Evolutionary conservation across 35 echinoderm and acorn worm species (phyloP).

Genomic region (Ophioderma brevispina): DNA sequence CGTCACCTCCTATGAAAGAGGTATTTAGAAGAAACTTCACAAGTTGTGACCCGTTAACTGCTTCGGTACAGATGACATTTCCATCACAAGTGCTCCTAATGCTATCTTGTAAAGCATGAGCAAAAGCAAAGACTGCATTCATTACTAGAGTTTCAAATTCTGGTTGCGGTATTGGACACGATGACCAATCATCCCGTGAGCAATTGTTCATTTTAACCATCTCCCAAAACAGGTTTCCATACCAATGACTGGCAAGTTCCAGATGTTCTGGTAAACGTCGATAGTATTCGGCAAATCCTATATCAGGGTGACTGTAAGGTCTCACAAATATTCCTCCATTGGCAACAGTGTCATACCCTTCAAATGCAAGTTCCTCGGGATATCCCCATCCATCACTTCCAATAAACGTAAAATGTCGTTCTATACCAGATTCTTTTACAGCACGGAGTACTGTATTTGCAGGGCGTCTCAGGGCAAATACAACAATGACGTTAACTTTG

Average conservation of each 20-base stretch:
- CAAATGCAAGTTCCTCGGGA: neutral
- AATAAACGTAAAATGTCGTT: constrained; percentile 8
- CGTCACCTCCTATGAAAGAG: constrained; percentile 1
- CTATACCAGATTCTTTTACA: neutral
- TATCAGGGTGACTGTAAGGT: neutral
- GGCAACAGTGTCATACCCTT: neutral
- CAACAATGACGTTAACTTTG: constrained; percentile 8
- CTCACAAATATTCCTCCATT: neutral
- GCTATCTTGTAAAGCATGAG: neutral
- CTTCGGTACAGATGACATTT: neutral
- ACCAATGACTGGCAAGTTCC: neutral
- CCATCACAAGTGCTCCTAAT: neutral
- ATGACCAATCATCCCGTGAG: neutral
- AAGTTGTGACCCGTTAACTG: neutral
- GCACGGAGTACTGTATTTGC: constrained; percentile 7
- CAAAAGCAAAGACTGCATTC: constrained; percentile 28
- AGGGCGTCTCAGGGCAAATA: constrained; percentile 8
- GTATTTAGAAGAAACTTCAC: neutral
- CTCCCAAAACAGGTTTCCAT: neutral
- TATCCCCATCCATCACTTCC: constrained; percentile 45
- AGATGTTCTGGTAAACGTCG: neutral
- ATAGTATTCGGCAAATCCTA: neutral
- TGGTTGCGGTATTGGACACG: neutral
- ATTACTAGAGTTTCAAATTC: constrained; percentile 19
- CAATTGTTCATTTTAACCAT: neutral